A percentile compares a stretch with the other conserved stretches of the same genome.
Conservation (phyloP, 2,113 vertebrate genomes). For the Festucalex cinctus region DNA sequence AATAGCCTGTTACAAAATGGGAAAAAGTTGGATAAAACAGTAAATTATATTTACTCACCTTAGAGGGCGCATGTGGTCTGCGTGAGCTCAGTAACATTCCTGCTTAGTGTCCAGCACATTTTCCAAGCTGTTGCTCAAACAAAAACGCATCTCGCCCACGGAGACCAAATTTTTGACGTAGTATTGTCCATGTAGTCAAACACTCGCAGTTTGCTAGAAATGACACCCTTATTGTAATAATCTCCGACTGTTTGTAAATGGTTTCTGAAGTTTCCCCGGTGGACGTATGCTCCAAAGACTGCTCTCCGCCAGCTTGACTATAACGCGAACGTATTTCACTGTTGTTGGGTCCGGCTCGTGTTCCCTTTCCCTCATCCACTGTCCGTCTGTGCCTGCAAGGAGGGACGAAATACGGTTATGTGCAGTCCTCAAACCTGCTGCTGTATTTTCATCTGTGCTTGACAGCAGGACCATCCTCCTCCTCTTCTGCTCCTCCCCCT, state of each 20-base stretch:
- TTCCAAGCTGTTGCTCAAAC: neutral
- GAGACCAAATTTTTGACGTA: neutral
- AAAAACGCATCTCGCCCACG: neutral
- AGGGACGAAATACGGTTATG: slow-evolving; percentile 38
- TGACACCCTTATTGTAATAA: neutral
- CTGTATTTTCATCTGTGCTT: slow-evolving; percentile 41
- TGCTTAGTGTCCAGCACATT: slow-evolving; percentile 2
- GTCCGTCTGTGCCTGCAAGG: neutral
- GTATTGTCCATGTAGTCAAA: neutral
- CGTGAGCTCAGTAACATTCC: neutral
- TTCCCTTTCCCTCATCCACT: neutral
- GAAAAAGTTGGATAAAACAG: neutral
- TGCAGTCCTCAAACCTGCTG: slow-evolving; percentile 38
- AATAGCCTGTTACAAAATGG: neutral
- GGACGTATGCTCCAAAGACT: slow-evolving; percentile 9
- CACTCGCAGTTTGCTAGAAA: neutral
- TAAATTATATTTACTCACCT: slow-evolving; percentile 19
- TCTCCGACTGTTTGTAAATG: slow-evolving; percentile 1
- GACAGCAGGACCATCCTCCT: slow-evolving; percentile 43
- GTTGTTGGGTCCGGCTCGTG: neutral
- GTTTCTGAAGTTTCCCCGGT: slow-evolving; percentile 32
- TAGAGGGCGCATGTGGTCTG: neutral
- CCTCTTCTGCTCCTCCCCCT: slow-evolving; percentile 5
- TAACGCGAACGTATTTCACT: slow-evolving; percentile 4
- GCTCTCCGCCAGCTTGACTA: slow-evolving; percentile 6